Conservation (phyloP, 2,113 vertebrate genomes). For the Saguinus midas region DNA sequence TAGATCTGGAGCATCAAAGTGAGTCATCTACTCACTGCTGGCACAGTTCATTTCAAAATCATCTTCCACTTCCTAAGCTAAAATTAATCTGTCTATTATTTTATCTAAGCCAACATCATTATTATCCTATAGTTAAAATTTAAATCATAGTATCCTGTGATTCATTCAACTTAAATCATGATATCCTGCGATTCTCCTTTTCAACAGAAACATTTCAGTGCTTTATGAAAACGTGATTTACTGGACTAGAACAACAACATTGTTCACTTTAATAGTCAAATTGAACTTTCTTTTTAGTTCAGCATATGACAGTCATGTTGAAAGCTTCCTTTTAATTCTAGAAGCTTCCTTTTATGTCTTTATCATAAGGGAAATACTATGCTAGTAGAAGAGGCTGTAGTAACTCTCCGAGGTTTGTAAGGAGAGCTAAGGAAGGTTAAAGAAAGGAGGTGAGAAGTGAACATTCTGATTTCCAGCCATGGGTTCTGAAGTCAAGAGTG, state of each 20-base stretch:
- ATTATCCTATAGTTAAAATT: background rate
- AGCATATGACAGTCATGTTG: background rate
- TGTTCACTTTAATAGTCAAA: background rate
- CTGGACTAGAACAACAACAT: background rate
- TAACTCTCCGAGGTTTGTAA: background rate
- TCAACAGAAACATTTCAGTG: background rate
- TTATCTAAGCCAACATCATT: conserved; percentile 32
- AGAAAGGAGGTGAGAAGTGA: background rate
- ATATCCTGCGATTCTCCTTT: background rate
- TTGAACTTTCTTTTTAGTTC: background rate
- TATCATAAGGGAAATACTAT: background rate
- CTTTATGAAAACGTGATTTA: background rate
- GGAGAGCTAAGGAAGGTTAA: background rate
- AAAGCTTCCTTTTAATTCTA: conserved; percentile 13
- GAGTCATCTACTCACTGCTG: conserved; percentile 52
- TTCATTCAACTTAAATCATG: background rate
- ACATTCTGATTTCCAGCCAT: background rate
- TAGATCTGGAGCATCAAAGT: conserved; percentile 13
- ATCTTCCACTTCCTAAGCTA: conserved; percentile 41
- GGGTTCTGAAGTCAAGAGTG: background rate
- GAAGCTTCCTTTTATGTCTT: background rate
- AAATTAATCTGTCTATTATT: conserved; percentile 50
- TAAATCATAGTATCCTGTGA: background rate
- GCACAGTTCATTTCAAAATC: conserved; percentile 47
- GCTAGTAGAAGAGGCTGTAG: background rate